These are phyloP conservation scores for Philereme transversata DNA, from an alignment of 2,888 invertebrate genomes.

Conservation along the genomic window DNA sequence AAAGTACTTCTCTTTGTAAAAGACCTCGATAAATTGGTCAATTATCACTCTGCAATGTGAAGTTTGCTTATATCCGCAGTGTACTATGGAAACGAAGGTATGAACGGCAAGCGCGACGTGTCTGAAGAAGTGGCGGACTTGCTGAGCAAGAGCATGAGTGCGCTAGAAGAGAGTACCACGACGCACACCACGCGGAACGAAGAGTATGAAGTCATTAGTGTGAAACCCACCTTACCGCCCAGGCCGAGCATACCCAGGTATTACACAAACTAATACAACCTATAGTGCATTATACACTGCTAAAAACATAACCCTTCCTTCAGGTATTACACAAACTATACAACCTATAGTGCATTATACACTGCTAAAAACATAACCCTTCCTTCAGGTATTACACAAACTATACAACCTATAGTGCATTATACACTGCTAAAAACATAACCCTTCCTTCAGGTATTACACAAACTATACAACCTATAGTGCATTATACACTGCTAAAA, in stretches of 20 bases:
- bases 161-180: conserved; percentile 71
- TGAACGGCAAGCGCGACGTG: conserved; percentile 83
- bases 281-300: background rate
- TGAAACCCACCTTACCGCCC: conserved; percentile 87
- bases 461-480: too few species aligned
- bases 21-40: background rate
- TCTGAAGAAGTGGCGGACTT: conserved; percentile 86
- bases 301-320: too few species aligned
- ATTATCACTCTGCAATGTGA: background rate
- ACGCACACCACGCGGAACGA: conserved; percentile 80
- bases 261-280: background rate
- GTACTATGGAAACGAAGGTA: conserved; percentile 84
- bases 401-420: too few species aligned
- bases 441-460: too few species aligned
- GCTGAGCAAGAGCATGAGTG: conserved; percentile 83
- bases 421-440: too few species aligned
- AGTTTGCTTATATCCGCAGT: conserved; percentile 59
- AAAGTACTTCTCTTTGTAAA: too few species aligned
- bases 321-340: too few species aligned
- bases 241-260: conserved; percentile 86
- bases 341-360: too few species aligned
- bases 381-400: too few species aligned
- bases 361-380: too few species aligned
- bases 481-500: too few species aligned
- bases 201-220: conserved; percentile 89